These are phyloP conservation scores for Trachelus troglodyta DNA, from an alignment of 2,888 invertebrate genomes.

Conservation along the genomic window DNA sequence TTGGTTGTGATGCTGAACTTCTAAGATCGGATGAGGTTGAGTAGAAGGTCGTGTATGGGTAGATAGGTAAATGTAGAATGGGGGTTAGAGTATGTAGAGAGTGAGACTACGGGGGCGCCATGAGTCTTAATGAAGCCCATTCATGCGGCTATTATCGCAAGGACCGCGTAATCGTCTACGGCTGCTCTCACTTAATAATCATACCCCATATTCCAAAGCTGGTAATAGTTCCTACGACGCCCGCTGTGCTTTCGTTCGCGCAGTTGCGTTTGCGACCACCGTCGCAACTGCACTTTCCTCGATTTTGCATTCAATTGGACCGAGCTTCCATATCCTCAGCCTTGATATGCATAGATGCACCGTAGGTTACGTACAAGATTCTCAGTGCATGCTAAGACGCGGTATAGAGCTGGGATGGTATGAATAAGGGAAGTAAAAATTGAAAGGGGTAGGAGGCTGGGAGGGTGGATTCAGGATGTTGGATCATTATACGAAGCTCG, in stretches of 20 bases:
- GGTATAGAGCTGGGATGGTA: neutral
- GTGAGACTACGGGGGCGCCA: conserved; percentile 23
- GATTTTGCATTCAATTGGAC: neutral
- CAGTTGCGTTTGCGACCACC: neutral
- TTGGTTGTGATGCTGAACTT: conserved; percentile 29
- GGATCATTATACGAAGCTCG: neutral
- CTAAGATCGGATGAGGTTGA: conserved; percentile 27
- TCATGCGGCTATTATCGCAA: conserved; percentile 61
- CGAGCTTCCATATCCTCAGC: neutral
- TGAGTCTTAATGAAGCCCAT: conserved; percentile 63
- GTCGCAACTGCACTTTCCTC: neutral
- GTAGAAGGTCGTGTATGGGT: neutral
- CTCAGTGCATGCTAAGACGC: neutral
- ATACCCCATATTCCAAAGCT: conserved; percentile 53
- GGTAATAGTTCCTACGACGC: conserved; percentile 45
- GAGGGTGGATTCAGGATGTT: neutral
- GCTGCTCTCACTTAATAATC: conserved; percentile 62
- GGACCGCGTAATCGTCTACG: conserved; percentile 59
- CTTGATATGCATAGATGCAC: neutral
- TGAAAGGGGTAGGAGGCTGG: neutral
- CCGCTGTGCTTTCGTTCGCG: neutral
- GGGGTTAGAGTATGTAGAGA: neutral
- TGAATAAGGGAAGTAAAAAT: neutral
- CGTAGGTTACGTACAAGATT: neutral
- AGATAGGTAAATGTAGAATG: neutral